Conservation (phyloP, 2,797 vertebrate genomes). For the Tinamus major region DNA sequence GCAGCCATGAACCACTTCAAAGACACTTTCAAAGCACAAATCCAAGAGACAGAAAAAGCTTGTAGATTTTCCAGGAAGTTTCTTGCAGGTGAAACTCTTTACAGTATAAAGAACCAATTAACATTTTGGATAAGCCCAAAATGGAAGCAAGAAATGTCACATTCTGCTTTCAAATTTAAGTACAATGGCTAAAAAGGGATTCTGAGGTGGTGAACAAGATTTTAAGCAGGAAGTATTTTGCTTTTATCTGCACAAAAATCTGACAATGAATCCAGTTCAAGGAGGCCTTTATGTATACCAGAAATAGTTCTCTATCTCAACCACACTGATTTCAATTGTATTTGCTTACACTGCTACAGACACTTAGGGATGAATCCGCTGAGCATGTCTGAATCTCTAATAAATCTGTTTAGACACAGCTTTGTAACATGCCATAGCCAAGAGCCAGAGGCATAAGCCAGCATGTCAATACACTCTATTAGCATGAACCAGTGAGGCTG, state of each 20-base stretch:
- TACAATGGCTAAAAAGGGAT: background rate
- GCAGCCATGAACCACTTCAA: background rate
- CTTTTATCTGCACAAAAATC: background rate
- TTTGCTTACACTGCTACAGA: background rate
- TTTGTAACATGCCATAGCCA: background rate
- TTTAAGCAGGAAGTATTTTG: background rate
- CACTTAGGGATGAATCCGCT: fast-evolving
- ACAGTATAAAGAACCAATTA: background rate
- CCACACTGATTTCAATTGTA: background rate
- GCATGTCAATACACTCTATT: fast-evolving
- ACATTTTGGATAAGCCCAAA: background rate
- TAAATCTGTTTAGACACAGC: background rate
- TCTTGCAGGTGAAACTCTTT: background rate
- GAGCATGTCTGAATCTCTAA: fast-evolving
- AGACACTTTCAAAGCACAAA: background rate
- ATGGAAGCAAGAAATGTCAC: background rate
- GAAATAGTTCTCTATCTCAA: background rate
- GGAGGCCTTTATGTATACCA: background rate
- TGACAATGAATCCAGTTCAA: background rate
- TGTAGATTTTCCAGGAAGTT: background rate
- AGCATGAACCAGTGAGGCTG: background rate
- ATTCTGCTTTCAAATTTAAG: background rate
- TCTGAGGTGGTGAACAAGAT: fast-evolving
- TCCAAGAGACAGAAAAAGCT: background rate
- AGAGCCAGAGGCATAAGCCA: background rate